These are phyloP conservation scores for Invenusta paracnida DNA, from an alignment of 2,888 invertebrate genomes.

Conservation along the genomic window DNA sequence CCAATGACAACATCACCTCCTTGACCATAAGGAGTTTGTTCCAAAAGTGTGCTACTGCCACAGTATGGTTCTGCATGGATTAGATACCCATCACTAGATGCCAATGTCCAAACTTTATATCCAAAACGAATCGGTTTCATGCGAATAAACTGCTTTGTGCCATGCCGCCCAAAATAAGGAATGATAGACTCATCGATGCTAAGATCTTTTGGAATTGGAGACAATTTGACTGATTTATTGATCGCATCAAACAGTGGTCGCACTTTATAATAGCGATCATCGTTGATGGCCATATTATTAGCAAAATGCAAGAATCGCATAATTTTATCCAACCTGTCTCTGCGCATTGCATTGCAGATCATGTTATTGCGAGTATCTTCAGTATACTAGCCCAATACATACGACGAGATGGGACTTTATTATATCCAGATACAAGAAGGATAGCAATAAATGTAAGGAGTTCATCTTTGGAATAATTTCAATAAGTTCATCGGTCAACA, in stretches of 20 bases:
- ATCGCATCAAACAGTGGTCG: not conserved
- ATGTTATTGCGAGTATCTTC: not conserved
- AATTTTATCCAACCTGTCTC: not conserved
- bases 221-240: not conserved
- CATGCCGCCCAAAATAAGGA: slow-evolving; percentile 53
- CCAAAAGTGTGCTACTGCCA: not conserved
- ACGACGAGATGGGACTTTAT: not conserved
- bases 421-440: slow-evolving; percentile 5
- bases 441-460: slow-evolving; percentile 19
- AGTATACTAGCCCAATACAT: slow-evolving; percentile 1
- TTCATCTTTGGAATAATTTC: not conserved
- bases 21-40: not conserved
- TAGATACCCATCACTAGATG: slow-evolving; percentile 9
- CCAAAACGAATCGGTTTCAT: slow-evolving; percentile 49
- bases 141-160: slow-evolving; percentile 47
- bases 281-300: not conserved
- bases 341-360: not conserved
- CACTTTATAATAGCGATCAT: not conserved
- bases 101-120: slow-evolving; percentile 47
- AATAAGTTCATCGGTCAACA: not conserved
- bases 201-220: slow-evolving; percentile 38
- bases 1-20: slow-evolving; percentile 3
- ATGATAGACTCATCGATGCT: slow-evolving; percentile 54
- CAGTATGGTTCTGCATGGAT: not conserved
- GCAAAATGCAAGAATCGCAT: not conserved